Evolutionary conservation across 2,888 invertebrate species (phyloP).

Genomic region (Didymodactylos carnosus): DNA sequence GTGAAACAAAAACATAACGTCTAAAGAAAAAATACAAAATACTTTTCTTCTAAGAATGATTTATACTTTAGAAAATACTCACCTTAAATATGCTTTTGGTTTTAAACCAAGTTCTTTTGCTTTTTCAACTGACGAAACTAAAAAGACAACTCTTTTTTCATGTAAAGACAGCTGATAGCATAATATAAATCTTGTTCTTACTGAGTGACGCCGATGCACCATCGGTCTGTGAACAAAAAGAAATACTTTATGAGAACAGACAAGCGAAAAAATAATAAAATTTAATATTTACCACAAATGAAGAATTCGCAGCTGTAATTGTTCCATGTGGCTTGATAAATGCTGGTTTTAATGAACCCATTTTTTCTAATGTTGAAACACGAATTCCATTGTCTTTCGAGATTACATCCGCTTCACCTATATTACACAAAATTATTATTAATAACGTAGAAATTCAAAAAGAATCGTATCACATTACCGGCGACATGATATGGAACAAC

Average conservation of each 20-base stretch:
- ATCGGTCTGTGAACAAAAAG: too few species aligned
- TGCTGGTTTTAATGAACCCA: conserved; percentile 75
- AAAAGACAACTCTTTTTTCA: too few species aligned
- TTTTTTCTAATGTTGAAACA: conserved; percentile 64
- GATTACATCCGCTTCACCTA: conserved; percentile 53
- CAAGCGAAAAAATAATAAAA: too few species aligned
- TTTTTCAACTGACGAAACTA: conserved; percentile 82
- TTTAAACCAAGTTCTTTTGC: conserved; percentile 76
- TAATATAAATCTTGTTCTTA: too few species aligned
- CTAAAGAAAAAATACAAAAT: conserved; percentile 30
- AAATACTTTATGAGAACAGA: too few species aligned
- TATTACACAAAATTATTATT: too few species aligned
- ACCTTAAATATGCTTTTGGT: conserved; percentile 71
- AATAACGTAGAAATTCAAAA: too few species aligned
- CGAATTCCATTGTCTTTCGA: conserved; percentile 83
- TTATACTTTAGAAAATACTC: conserved; percentile 18
- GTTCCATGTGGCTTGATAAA: conserved; percentile 98
- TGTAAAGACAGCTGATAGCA: too few species aligned
- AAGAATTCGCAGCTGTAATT: conserved; percentile 88
- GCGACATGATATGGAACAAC: conserved; percentile 55
- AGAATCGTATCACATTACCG: conserved; percentile 21
- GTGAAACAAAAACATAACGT: conserved; percentile 74
- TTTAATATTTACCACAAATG: too few species aligned
- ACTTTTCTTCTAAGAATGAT: neutral
- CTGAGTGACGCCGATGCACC: conserved; percentile 92